A percentile compares a stretch with the other conserved stretches of the same genome.
Conservation (phyloP, 2,888 invertebrate species). For the Catocala sponsa region DNA sequence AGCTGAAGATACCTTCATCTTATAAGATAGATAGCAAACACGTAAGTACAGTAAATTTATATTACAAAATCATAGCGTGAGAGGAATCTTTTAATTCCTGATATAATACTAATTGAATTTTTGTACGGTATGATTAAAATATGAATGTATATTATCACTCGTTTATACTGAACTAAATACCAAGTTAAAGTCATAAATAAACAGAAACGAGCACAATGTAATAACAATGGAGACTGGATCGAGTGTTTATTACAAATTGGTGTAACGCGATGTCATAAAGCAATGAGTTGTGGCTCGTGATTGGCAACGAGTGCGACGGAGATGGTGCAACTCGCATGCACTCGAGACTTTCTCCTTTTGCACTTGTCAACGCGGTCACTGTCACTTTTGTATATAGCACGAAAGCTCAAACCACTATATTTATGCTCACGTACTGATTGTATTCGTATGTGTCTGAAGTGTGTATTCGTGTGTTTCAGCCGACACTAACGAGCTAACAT, state of each 20-base stretch:
- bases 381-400: conserved; percentile 56
- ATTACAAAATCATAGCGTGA: too few species aligned
- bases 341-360: conserved; percentile 51
- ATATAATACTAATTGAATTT: too few species aligned
- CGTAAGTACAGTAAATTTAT: too few species aligned
- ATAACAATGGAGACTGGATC: neutral
- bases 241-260: conserved; percentile 8
- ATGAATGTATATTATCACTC: too few species aligned
- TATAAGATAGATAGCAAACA: too few species aligned
- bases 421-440: neutral
- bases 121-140: too few species aligned
- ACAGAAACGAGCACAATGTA: neutral
- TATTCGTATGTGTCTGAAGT: neutral
- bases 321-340: conserved; percentile 42
- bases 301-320: conserved; percentile 39
- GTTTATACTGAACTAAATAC: too few species aligned
- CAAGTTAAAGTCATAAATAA: too few species aligned
- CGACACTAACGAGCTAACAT: neutral
- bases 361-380: conserved; percentile 67
- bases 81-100: too few species aligned
- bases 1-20: too few species aligned
- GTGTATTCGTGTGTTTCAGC: neutral
- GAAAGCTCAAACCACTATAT: conserved; percentile 22
- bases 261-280: conserved; percentile 7
- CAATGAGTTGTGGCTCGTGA: conserved; percentile 12